Evolutionary conservation across 2,113 vertebrate species (phyloP), one percentile per base, ranked within the genome.

Genomic region (Dolichallabes microphthalmus): DNA sequence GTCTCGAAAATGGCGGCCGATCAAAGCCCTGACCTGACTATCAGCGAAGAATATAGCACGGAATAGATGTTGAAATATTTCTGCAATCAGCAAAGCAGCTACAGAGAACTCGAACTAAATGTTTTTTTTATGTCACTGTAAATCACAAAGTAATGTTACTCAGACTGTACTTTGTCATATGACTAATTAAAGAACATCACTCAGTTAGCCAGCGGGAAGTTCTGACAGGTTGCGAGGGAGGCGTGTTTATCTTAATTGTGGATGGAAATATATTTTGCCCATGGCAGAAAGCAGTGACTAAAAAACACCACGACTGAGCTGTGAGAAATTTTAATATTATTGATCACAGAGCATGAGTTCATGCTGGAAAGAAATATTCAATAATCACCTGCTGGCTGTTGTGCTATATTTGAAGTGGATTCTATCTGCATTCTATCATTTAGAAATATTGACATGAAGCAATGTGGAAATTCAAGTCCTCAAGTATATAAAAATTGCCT

Each of bases 141-240:
- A 15, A 77, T 77, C 74, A 77, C 52, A 77, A 57, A 57, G n/a
- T 77, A 77, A 77, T 57, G 74, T 55, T 77, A 57, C 6, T 77
- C 52, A 19, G 53, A 77, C 52, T 77, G 50, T n/a, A 55, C 74
- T 55, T 76, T 55, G 75, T 77, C 52, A 77, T 57, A 77, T 6
- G 27, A 77, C 15, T 77, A 77, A 77, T 77, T 77, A 77, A 77
- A 57, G 27, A 76, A 30, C 50, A 32, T 32, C 25, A 8, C 52
- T 32, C 75, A 57, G 75, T 77, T 77, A 32, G 53, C 53, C 53
- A 77, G 53, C 0, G 27, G 32, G 75, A 57, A 1, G 1, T 20
- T 57, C 76, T 58, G 76, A 58, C 76, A 58, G 27, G 75, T 22
- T 19, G n/a, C 8, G 3, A 32, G 75, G 27, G 53, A 45, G 45